phyloP scores from a whole-genome alignment of 2,888 invertebrate species.

The Idaea biselata region DNA sequence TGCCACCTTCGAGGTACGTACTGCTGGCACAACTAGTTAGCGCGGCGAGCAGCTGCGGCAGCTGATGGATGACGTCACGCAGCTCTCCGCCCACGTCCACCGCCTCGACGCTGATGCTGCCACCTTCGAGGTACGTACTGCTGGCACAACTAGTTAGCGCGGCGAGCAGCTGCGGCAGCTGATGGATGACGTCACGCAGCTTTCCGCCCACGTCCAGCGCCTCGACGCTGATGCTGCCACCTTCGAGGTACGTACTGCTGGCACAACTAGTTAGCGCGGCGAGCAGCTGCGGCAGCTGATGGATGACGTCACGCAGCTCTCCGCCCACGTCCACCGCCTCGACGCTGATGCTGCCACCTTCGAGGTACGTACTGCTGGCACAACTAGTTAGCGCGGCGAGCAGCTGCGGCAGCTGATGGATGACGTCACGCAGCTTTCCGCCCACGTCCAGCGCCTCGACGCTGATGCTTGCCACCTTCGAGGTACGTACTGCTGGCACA shows the following conservation, averaged over 20 bases:
- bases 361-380: conserved; percentile 75
- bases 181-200: conserved; percentile 82
- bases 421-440: conserved; percentile 82
- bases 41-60: conserved; percentile 85
- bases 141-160: too few relatives aligned
- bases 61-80: conserved; percentile 83
- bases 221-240: conserved; percentile 86
- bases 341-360: conserved; percentile 87
- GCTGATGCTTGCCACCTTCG: conserved; percentile 88
- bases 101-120: conserved; percentile 85
- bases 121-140: conserved; percentile 82
- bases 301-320: conserved; percentile 82
- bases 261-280: too few relatives aligned
- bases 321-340: conserved; percentile 83
- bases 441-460: conserved; percentile 83
- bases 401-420: conserved; percentile 84
- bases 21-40: too few relatives aligned
- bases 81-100: conserved; percentile 83
- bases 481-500: conserved; percentile 72
- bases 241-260: conserved; percentile 82
- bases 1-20: conserved; percentile 83
- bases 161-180: conserved; percentile 84
- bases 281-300: conserved; percentile 84
- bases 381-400: conserved; percentile 88
- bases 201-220: conserved; percentile 83